Conservation (phyloP, 1,140 invertebrate species). For the Saccostrea glomerata region DNA sequence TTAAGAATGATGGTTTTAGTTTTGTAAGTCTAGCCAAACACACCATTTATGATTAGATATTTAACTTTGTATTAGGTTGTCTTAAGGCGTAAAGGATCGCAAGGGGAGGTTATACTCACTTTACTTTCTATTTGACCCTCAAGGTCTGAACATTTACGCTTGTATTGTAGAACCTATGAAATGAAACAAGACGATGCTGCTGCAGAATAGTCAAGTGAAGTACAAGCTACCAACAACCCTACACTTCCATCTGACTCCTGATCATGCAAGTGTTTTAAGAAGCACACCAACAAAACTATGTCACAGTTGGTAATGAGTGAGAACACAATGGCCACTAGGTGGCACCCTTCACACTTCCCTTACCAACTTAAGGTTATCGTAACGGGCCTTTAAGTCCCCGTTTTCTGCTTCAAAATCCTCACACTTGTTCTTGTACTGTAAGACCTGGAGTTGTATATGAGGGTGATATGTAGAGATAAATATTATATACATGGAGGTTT, state of each 20-base stretch:
- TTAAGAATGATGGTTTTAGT: slow-evolving; percentile 22
- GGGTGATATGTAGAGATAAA: slow-evolving; percentile 27
- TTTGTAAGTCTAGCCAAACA: slow-evolving; percentile 22
- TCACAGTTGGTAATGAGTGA: slow-evolving; percentile 16
- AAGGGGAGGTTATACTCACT: slow-evolving; percentile 21
- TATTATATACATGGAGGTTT: slow-evolving; percentile 35
- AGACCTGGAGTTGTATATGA: slow-evolving; percentile 62
- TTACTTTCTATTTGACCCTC: slow-evolving; percentile 49
- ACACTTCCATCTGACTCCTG: background rate
- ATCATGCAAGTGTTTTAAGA: slow-evolving; percentile 24
- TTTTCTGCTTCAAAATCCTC: slow-evolving; percentile 86
- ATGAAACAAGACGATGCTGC: slow-evolving; percentile 25
- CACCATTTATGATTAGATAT: slow-evolving; percentile 9
- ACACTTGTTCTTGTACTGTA: slow-evolving; percentile 88
- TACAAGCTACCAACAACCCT: slow-evolving; percentile 26
- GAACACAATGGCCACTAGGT: slow-evolving; percentile 5
- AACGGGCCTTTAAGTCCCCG: slow-evolving; percentile 61
- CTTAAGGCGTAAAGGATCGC: background rate
- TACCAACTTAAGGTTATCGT: slow-evolving; percentile 61
- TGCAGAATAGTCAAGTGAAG: slow-evolving; percentile 6
- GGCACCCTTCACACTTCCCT: slow-evolving; percentile 46
- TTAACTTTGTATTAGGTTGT: slow-evolving; percentile 12
- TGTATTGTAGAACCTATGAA: slow-evolving; percentile 90
- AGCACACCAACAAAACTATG: slow-evolving; percentile 22
- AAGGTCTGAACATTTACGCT: slow-evolving; percentile 84